Evolutionary conservation across 2,797 vertebrate species (phyloP), one percentile per base, ranked within the genome.

Genomic region (Thripadectes ignobilis): DNA sequence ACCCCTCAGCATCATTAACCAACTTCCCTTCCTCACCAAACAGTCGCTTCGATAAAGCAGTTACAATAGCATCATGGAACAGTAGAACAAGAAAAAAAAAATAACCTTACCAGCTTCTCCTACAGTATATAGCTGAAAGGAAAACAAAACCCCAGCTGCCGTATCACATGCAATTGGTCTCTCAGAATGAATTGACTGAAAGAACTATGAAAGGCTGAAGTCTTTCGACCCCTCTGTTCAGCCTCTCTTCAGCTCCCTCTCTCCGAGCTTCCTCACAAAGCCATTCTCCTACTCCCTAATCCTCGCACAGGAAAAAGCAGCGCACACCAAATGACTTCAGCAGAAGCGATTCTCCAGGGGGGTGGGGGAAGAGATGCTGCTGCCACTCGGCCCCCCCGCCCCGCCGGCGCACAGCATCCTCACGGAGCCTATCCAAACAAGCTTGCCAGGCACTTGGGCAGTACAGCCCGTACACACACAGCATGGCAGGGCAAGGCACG

Each of bases 101-200:
- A 85, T 62, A 92, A 91, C 92, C 98, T 98, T 98, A 98, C 98
- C 98, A 92, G 97, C 95, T 97, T 97, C 91, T 98, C 92, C 95
- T 97, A 94, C 91, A 83, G 96, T 96, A 95, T 77, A 93, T 13
- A 82, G 97, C 89, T 82, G 90, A 94, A 96, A 96, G 93, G 95
- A 83, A 96, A 96, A 97, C 88, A 93, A 94, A 96, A 95, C 86
- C 88, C 95, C 95, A 93, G 97, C 96, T 96, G 97, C 96, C 75
- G 90, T 84, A 94, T 88, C 89, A 63, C 95, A 95, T 85, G 96
- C 96, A 91, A 94, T 95, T 95, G 96, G 92, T 88, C 89, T 96
- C 97, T 88, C 85, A 85, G 95, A 93, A 93, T 96, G 96, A 95
- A 97, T 96, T 90, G 93, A 66, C 93, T 92, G 95, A 97, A 97